Evolutionary conservation across 2,113 vertebrate species (phyloP), one percentile per base, ranked within the genome.

Genomic region (Leptobrachium leishanense): DNA sequence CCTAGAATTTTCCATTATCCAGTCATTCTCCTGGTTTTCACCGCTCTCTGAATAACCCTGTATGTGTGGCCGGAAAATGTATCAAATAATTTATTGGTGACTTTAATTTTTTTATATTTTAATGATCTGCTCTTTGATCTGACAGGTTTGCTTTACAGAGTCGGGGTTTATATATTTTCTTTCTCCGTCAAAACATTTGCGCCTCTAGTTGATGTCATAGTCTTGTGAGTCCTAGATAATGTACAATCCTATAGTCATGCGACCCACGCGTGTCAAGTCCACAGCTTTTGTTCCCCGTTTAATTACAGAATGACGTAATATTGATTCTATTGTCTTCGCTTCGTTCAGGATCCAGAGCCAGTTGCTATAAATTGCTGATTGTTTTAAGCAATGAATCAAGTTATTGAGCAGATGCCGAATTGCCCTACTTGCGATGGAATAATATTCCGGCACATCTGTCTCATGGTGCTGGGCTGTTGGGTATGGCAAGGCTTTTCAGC

Each of bases 331-430:
- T 79, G 70, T 79, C 31, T 31, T 43, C 0, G 11, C 70, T 50
- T 43, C 42, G 62, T 54, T 53, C 41, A 73, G 70, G 57, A 55
- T 64, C 15, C 43, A 9, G n/a, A 66, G 62, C 67, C 42, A 46
- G 54, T 70, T 62, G 53, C 70, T 79, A 59, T 72, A 73, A 72
- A 79, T 62, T 67, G 69, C 54, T 63, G 57, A 79, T 79, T 79
- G 77, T 66, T 20, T 57, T 6, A 79, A 40, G 9, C 63, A 3
- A 9, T 66, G 69, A 79, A 79, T 79, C 65, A 57, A 55, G 69
- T 65, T 43, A 72, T 63, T 39, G 69, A 72, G 43, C 31, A 5
- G 42, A 3, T 62, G 13, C 3, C 39, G 42, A 67, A 42, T 53
- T 59, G 39, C 8, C 46, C 8, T 50, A 5, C 46, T 50, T 5